Evolutionary conservation across 2,797 vertebrate genomes (phyloP), one percentile per base, ranked within the genome.

Genomic region (Acanthurus leucopareius): DNA sequence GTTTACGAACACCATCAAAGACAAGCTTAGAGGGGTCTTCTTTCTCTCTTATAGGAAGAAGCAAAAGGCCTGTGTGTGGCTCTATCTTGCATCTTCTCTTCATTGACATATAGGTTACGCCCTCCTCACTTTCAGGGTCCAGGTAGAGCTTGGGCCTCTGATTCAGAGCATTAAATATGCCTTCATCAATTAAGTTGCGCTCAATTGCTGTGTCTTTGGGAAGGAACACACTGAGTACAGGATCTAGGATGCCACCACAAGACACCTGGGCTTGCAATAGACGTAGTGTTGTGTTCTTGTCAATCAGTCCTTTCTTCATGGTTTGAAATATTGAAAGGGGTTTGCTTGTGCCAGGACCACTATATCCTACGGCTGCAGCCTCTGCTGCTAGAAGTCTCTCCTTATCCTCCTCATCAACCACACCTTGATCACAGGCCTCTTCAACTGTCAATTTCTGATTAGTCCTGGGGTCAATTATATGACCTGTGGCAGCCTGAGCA

Each of bases 311-410:
- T 64, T 97, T 97, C 77, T 98, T 96, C 95, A 99, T 97, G 35
- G 98, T 97, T 91, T 99, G 96, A 87, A 97, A 99, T 68, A 96
- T 93, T 59, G 98, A 99, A 82, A 99, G 96, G 3, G 92, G 91
- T 84, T 92, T 88, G 61, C 45, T 82, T 71, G 72, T 68, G 10
- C 75, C 70, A 76, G 73, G 85, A 48, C 38, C 56, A 58, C 20
- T 49, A 69, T 88, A 94, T 61, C 93, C 93, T 20, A 93, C 85
- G 62, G 90, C 92, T 67, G 92, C 93, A 51, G 90, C 92, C 60
- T 94, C 93, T 83, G 92, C 91, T 63, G 86, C 90, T 2, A 89
- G 57, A 79, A 94, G 62, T 83, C 97, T 97, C 73, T 83, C 60
- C 65, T 40, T 82, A 53, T 94, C 93, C 32, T 83, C 74, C 54